These are phyloP conservation scores for Globia sparganii DNA, from an alignment of 2,888 invertebrate species.

Conservation along the genomic window DNA sequence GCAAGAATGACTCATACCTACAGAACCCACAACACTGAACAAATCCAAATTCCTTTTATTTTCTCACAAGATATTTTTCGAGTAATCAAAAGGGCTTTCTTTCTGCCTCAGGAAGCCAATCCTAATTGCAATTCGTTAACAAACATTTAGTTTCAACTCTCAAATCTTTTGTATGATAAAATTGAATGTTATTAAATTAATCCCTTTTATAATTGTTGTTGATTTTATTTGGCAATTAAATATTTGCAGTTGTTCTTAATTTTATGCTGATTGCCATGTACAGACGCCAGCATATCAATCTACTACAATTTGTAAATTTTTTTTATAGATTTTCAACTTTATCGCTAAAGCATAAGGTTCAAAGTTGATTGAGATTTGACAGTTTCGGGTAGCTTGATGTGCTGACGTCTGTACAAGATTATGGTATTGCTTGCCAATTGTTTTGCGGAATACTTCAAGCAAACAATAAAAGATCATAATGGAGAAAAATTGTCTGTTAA, in stretches of 20 bases:
- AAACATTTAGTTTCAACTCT: constrained; percentile 43
- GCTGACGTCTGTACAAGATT: too few relatives aligned
- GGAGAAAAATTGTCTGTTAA: too few relatives aligned
- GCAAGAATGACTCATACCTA: not conserved
- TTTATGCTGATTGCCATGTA: constrained; percentile 22
- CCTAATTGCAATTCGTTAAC: constrained; percentile 52
- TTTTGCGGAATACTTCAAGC: not conserved
- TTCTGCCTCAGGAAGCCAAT: constrained; percentile 28
- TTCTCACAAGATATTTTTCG: constrained; percentile 31
- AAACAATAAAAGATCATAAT: constrained; percentile 7
- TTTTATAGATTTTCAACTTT: too few relatives aligned
- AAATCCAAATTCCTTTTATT: constrained; percentile 20
- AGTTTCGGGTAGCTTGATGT: too few relatives aligned
- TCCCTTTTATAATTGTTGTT: not conserved
- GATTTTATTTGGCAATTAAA: constrained; percentile 1
- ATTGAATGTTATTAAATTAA: constrained; percentile 30
- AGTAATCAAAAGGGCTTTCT: constrained; percentile 17
- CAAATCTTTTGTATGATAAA: constrained; percentile 17
- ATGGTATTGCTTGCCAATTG: not conserved
- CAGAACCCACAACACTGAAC: constrained; percentile 42
- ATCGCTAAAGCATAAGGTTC: too few relatives aligned
- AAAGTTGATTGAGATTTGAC: too few relatives aligned
- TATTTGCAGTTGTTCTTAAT: not conserved
- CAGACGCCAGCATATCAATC: too few relatives aligned
- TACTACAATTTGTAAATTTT: too few relatives aligned